Conservation (phyloP, 2,797 vertebrate genomes). For the Fistularia commersonii region DNA sequence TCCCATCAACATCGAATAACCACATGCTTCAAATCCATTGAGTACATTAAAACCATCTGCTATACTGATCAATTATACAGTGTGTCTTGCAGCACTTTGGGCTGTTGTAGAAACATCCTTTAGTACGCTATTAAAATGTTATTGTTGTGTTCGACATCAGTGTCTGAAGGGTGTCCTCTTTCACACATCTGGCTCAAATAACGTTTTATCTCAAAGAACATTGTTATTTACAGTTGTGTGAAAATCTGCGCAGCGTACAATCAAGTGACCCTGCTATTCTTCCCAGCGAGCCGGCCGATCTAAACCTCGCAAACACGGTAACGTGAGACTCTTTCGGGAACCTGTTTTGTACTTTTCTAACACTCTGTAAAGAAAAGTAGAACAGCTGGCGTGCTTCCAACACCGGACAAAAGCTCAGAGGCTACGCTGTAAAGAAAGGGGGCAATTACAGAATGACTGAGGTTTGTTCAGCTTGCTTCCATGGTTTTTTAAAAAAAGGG, state of each 20-base stretch:
- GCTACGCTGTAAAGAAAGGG: not conserved
- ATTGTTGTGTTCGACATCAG: too few species aligned
- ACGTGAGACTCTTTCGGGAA: conserved; percentile 34
- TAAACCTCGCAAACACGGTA: conserved; percentile 27
- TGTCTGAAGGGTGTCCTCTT: too few species aligned
- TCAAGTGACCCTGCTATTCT: conserved; percentile 10
- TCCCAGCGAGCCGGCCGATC: conserved; percentile 11
- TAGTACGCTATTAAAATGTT: too few species aligned
- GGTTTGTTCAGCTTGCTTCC: conserved; percentile 37
- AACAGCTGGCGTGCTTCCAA: conserved; percentile 55
- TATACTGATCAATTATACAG: too few species aligned
- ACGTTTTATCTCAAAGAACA: not conserved
- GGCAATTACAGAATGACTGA: conserved; percentile 56
- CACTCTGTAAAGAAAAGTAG: conserved; percentile 48
- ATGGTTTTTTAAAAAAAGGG: conserved; percentile 6
- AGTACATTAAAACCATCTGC: too few species aligned
- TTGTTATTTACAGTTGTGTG: conserved; percentile 4
- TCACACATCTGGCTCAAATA: not conserved
- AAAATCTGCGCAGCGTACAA: conserved; percentile 8
- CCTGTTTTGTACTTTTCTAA: conserved; percentile 51
- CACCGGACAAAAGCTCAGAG: conserved; percentile 43
- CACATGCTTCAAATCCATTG: too few species aligned
- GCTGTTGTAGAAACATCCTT: too few species aligned
- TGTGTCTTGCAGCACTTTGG: too few species aligned
- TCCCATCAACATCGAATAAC: too few species aligned